phyloP scores from a whole-genome alignment of 2,113 vertebrate genomes.

The Indri indri region DNA sequence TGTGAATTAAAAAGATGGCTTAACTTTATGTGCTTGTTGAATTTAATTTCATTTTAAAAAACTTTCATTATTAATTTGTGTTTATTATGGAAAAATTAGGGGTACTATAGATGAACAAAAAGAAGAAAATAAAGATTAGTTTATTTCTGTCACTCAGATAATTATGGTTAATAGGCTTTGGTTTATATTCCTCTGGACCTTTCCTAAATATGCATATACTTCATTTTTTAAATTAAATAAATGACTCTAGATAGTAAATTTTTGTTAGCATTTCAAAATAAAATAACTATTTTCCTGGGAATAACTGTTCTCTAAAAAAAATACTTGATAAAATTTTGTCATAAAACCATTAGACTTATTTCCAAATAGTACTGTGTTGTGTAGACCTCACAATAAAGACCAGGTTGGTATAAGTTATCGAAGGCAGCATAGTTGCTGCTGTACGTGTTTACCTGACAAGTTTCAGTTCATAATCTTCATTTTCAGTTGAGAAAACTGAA shows the following conservation, averaged over 20 bases:
- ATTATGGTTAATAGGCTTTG: not conserved
- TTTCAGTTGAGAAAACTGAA: not conserved
- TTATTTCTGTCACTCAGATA: not conserved
- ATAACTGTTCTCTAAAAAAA: not conserved
- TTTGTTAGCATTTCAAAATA: slow-evolving; percentile 30
- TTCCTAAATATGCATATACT: not conserved
- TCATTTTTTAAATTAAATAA: slow-evolving; percentile 22
- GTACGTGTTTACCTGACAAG: not conserved
- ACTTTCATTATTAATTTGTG: not conserved
- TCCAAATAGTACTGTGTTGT: not conserved
- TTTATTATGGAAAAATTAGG: slow-evolving; percentile 47
- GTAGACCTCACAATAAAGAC: not conserved
- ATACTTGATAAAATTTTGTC: slow-evolving; percentile 38
- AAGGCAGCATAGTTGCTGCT: not conserved
- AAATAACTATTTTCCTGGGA: not conserved
- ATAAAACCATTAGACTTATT: not conserved
- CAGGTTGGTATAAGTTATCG: not conserved
- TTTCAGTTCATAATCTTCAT: not conserved
- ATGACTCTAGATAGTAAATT: not conserved
- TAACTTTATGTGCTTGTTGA: slow-evolving; percentile 7
- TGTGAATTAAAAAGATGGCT: not conserved
- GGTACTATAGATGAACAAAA: not conserved
- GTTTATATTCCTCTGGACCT: not conserved
- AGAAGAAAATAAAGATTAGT: not conserved
- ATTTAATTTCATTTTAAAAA: slow-evolving; percentile 30